A percentile compares a stretch with the other conserved stretches of the same genome.
Conservation (phyloP, 2,888 invertebrate species). For the Phrixothrix hirtus region DNA sequence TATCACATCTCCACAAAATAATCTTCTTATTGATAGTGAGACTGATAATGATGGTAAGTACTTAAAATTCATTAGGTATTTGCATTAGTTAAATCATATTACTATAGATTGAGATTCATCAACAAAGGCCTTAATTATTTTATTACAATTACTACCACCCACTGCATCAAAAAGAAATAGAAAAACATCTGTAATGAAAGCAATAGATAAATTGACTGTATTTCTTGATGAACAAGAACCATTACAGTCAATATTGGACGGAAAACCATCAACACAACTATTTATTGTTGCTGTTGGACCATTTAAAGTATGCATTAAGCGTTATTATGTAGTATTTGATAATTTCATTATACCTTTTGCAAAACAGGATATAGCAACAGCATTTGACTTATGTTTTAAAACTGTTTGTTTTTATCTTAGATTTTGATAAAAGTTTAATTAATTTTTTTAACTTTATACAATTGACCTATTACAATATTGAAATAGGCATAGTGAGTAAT, state of each 20-base stretch:
- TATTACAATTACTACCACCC: background rate
- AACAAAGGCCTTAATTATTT: background rate
- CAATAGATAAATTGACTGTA: background rate
- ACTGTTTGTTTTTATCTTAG: too few species aligned
- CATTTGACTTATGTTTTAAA: too few species aligned
- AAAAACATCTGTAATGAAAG: background rate
- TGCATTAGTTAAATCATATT: background rate
- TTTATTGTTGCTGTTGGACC: conserved; percentile 3
- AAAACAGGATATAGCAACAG: too few species aligned
- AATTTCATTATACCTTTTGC: too few species aligned
- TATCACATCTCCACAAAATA: background rate
- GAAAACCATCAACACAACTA: background rate
- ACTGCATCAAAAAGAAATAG: background rate
- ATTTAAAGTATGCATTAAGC: too few species aligned
- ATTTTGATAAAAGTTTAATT: too few species aligned
- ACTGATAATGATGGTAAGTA: background rate
- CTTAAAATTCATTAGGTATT: background rate
- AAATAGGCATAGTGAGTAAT: too few species aligned
- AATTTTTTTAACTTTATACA: too few species aligned
- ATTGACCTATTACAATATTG: too few species aligned
- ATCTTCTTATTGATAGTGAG: background rate
- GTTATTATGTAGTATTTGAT: too few species aligned
- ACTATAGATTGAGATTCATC: background rate
- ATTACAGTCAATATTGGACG: background rate
- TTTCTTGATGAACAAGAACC: background rate